A percentile compares a stretch with the other conserved stretches of the same genome.
Evolutionary conservation across 2,797 vertebrate species (phyloP).

Genomic region (Holocentrus rufus): DNA sequence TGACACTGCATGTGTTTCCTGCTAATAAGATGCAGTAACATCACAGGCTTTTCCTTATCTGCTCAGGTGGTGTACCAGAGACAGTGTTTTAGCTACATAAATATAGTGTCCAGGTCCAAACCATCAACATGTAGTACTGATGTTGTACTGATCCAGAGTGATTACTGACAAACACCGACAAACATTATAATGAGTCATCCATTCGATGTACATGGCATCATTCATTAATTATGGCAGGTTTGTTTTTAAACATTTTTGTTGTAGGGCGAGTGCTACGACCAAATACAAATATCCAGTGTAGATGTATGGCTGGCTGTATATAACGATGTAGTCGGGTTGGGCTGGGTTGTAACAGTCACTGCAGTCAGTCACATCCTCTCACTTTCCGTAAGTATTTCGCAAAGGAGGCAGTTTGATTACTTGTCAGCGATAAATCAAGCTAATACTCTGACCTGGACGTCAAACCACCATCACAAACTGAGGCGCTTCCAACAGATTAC

Average conservation of each 20-base stretch:
- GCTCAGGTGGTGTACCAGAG: background rate
- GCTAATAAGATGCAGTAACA: background rate
- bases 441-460: background rate
- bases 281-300: no score
- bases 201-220: no score
- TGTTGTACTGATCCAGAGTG: background rate
- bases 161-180: background rate
- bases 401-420: background rate
- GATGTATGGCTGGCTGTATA: no score
- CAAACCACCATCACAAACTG: background rate
- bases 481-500: conserved; percentile 19
- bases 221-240: no score
- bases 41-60: background rate
- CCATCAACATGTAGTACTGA: background rate
- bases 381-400: background rate
- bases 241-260: no score
- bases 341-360: no score
- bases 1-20: conserved; percentile 27
- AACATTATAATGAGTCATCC: no score
- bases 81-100: background rate
- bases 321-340: no score
- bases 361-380: no score
- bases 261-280: no score
- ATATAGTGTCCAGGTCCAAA: background rate
- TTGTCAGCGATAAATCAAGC: background rate